Percentiles rank a stretch among this genome's conserved stretches.
Evolutionary conservation across 1,140 invertebrate genomes (phyloP).

Genomic region (Halictus rubicundus): DNA sequence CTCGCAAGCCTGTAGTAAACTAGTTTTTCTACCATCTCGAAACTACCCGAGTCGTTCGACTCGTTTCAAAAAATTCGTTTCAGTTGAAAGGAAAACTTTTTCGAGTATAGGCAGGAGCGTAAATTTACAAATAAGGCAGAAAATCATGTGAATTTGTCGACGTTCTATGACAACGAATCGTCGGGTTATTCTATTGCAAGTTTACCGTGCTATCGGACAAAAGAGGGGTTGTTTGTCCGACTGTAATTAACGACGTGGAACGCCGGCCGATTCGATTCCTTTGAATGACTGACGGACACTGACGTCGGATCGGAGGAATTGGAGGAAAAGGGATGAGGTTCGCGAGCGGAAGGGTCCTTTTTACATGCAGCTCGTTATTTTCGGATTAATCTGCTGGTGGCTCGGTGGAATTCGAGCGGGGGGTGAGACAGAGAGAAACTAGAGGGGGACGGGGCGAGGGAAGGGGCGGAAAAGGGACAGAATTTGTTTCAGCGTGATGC

Average conservation of each 20-base stretch:
- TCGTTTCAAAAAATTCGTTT: no score
- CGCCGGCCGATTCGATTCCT: constrained; percentile 7
- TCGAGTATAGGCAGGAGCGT: no score
- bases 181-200: no score
- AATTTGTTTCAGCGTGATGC: constrained; percentile 40
- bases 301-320: not conserved
- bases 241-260: constrained; percentile 14
- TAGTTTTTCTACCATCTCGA: no score
- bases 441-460: not conserved
- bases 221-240: constrained; percentile 4
- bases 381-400: constrained; percentile 54
- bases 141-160: no score
- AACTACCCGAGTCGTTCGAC: no score
- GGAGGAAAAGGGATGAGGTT: constrained; percentile 7
- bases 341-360: constrained; percentile 14
- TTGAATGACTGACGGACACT: constrained; percentile 26
- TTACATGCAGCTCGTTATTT: constrained; percentile 56
- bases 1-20: no score
- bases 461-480: constrained; percentile 14
- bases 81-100: no score
- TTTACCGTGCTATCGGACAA: not conserved
- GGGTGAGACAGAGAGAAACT: not conserved
- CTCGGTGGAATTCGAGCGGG: constrained; percentile 1
- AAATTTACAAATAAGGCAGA: no score
- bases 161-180: no score